Base-by-base conservation (phyloP, 2,113 vertebrate genomes). In the Phyllostomus hastatus region DNA sequence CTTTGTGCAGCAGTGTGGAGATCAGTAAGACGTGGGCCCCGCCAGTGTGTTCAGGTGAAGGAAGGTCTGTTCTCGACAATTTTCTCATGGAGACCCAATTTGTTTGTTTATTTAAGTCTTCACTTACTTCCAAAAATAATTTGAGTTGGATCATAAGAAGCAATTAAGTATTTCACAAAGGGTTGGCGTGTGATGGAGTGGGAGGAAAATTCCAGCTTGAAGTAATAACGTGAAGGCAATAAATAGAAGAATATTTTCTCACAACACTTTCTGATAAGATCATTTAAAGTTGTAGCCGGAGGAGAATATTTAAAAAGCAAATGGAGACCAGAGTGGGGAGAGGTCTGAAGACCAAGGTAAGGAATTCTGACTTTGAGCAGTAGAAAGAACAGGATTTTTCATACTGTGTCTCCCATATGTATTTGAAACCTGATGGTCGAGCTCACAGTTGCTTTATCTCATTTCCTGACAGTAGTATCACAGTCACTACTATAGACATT, bases 71-170 rank as follows among this genome's bases (percentile, higher is more conserved):
- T 86, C 43, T 69, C 50, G 28, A 54, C n/a, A 59, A 15, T 90
- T 85, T 76, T 69, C 67, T 75, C n/a, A 33, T 12, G 14, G 52
- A 85, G 54, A 26, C 48, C 72, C 43, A n/a, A 43, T 89, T 92
- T 84, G 48, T 88, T 90, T 87, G 69, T 67, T 81, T 94, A 80
- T n/a, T 61, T 95, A 76, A 61, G 50, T 76, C 28, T 16, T n/a
- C 8, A 52, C 9, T 83, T 38, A 66, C 6, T 90, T 95, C 24
- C 14, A 59, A 35, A 92, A 90, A 85, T 28, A 73, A 90, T 64
- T 70, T 91, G 50, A 88, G 33, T 78, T 88, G 76, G 59, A 48
- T 90, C 28, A 52, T 90, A 86, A 81, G 85, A 69, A 67, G 67
- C 75, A 86, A 92, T 88, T 87, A 91, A 79, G 20, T 67, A 67